A percentile compares a stretch with the other conserved stretches of the same genome.
These are phyloP conservation scores for Microtus montanus DNA, from an alignment of 2,113 vertebrate species.

Conservation along the genomic window DNA sequence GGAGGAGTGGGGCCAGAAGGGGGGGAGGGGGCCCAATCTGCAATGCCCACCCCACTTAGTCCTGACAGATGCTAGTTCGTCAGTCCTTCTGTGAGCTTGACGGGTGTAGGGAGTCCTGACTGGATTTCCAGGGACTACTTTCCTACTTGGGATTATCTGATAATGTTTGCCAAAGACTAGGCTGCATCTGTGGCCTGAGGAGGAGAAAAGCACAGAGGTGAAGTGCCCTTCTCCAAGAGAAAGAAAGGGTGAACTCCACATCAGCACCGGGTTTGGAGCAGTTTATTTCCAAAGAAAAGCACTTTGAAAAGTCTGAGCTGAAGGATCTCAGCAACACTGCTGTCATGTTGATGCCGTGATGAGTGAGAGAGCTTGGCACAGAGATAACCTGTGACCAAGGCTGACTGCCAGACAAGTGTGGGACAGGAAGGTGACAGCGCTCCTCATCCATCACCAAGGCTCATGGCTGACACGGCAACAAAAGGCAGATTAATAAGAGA, in stretches of 20 bases:
- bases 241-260: not conserved
- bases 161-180: slow-evolving; percentile 52
- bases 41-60: not conserved
- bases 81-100: not conserved
- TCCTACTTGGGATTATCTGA: slow-evolving; percentile 26
- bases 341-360: not conserved
- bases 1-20: no score
- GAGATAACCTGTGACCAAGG: not conserved
- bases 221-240: not conserved
- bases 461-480: not conserved
- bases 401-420: not conserved
- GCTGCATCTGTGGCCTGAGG: not conserved
- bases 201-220: slow-evolving; percentile 8
- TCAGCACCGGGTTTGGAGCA: not conserved
- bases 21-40: not conserved
- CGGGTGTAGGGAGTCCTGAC: not conserved
- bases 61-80: not conserved
- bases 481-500: not conserved
- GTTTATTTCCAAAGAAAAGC: slow-evolving; percentile 33
- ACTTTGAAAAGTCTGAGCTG: not conserved
- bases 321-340: not conserved
- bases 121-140: slow-evolving; percentile 3
- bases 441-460: not conserved
- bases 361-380: not conserved
- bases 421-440: not conserved